phyloP scores from a whole-genome alignment of 2,113 vertebrate species.

The Ahaetulla prasina region DNA sequence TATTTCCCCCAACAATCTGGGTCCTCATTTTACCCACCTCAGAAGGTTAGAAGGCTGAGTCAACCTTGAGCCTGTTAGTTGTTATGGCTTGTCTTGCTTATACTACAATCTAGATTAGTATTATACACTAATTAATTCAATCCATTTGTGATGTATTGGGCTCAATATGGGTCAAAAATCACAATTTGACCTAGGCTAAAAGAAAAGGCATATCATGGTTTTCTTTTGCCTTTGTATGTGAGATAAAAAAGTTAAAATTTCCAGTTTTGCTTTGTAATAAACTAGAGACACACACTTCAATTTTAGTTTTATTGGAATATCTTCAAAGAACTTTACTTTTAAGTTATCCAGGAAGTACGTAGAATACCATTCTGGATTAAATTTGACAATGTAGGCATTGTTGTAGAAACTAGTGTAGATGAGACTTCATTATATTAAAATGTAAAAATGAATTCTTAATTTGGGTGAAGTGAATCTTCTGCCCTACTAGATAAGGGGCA shows the following conservation, averaged over 20 bases:
- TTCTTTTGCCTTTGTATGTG: not conserved
- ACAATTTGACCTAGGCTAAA: not conserved
- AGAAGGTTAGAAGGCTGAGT: no score
- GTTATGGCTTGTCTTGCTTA: not conserved
- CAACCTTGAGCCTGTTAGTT: no score
- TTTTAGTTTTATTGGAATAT: not conserved
- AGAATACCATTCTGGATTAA: not conserved
- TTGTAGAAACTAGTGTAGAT: not conserved
- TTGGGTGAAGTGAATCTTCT: not conserved
- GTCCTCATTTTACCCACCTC: no score
- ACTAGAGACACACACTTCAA: not conserved
- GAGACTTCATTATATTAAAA: not conserved
- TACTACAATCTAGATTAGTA: not conserved
- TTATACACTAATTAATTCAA: not conserved
- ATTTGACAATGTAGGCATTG: not conserved
- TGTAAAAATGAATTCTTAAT: not conserved
- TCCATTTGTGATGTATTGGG: not conserved
- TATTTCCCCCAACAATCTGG: no score
- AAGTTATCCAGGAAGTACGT: not conserved
- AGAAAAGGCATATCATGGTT: not conserved
- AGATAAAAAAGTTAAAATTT: not conserved
- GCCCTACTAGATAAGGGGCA: not conserved
- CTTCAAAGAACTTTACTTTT: not conserved
- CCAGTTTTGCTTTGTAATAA: not conserved
- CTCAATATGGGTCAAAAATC: not conserved